These are phyloP conservation scores for Argyresthia albistria DNA, from an alignment of 2,888 invertebrate genomes.

Conservation along the genomic window DNA sequence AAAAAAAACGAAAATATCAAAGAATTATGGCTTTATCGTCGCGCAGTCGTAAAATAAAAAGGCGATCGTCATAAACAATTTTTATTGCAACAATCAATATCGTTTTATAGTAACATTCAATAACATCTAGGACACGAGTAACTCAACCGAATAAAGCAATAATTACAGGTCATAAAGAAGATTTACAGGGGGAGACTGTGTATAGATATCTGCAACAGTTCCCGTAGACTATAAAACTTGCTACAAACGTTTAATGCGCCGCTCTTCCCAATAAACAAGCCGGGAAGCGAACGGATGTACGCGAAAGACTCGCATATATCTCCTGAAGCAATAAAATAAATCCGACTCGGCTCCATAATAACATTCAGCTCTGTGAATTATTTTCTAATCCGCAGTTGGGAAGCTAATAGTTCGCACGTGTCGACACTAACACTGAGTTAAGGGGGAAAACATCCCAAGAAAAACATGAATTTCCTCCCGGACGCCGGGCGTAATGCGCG, in stretches of 20 bases:
- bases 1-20: conserved; percentile 41
- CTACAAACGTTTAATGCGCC: conserved; percentile 37
- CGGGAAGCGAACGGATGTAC: conserved; percentile 50
- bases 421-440: conserved; percentile 57
- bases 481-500: conserved; percentile 41
- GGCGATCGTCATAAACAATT: conserved; percentile 24
- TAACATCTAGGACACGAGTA: conserved; percentile 51
- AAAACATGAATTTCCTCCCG: conserved; percentile 65
- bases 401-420: conserved; percentile 71
- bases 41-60: not conserved
- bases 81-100: conserved; percentile 63
- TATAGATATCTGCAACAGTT: not conserved
- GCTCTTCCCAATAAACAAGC: conserved; percentile 57
- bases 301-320: conserved; percentile 60
- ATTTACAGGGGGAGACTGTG: conserved; percentile 46
- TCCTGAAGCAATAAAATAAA: conserved; percentile 64
- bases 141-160: conserved; percentile 61
- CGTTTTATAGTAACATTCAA: conserved; percentile 65
- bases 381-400: conserved; percentile 66
- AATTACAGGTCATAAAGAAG: conserved; percentile 63
- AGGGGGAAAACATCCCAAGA: conserved; percentile 59
- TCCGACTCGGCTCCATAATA: conserved; percentile 63
- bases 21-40: conserved; percentile 27
- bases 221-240: conserved; percentile 49
- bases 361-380: conserved; percentile 68